Evolutionary conservation across 2,113 vertebrate genomes (phyloP).

Genomic region (Stegastes partitus): DNA sequence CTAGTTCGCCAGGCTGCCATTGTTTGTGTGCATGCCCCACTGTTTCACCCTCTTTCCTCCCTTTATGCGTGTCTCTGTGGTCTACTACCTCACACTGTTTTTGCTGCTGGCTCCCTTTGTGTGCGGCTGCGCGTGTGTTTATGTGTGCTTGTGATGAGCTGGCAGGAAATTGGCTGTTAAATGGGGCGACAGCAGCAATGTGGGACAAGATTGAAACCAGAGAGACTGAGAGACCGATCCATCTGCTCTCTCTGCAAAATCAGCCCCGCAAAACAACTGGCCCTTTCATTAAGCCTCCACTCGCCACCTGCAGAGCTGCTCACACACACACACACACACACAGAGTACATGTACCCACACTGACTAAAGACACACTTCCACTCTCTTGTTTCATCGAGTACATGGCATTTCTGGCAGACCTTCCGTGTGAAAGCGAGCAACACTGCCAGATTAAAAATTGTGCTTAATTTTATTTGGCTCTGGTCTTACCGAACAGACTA

Average conservation of each 20-base stretch:
- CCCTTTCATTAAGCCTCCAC: slow-evolving; percentile 71
- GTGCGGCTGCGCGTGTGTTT: slow-evolving; percentile 33
- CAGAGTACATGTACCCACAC: slow-evolving; percentile 4
- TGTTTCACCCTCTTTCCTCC: slow-evolving; percentile 25
- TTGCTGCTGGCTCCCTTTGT: slow-evolving; percentile 22
- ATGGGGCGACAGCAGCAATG: slow-evolving; percentile 75
- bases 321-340: slow-evolving; percentile 6
- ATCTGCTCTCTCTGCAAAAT: slow-evolving; percentile 79
- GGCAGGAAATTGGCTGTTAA: slow-evolving; percentile 78
- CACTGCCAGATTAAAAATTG: slow-evolving; percentile 15
- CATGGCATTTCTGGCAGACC: slow-evolving; percentile 26
- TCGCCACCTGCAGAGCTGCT: slow-evolving; percentile 63
- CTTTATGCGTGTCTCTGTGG: slow-evolving; percentile 27
- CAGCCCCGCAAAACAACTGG: slow-evolving; percentile 74
- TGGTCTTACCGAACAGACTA: too few species aligned
- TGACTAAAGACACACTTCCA: not conserved
- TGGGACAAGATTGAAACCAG: slow-evolving; percentile 78
- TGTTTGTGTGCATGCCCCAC: slow-evolving; percentile 25
- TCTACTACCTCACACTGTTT: slow-evolving; percentile 41
- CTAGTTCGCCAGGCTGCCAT: slow-evolving; percentile 7
- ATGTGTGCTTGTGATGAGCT: slow-evolving; percentile 66
- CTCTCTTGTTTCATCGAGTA: slow-evolving; percentile 29
- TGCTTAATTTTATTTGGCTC: too few species aligned
- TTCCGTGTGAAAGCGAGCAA: slow-evolving; percentile 13
- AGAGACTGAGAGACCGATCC: slow-evolving; percentile 73